A percentile compares a stretch with the other conserved stretches of the same genome.
These are phyloP conservation scores for Bellardia bayeri DNA, from an alignment of 2,888 invertebrate genomes.

Conservation along the genomic window DNA sequence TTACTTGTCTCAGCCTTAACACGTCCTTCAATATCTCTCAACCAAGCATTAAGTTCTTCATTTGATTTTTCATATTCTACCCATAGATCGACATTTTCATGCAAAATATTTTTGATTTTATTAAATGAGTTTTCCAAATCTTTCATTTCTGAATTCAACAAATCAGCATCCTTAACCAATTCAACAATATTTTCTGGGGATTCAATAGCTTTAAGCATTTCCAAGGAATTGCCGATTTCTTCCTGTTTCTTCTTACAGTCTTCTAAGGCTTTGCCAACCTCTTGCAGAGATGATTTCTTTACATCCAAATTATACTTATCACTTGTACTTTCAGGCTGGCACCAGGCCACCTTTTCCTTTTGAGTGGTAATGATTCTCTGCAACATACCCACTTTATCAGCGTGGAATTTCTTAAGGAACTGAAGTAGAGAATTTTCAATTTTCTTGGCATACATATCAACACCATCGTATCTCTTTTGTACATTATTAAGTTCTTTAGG, in stretches of 20 bases:
- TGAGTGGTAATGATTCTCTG: conserved; percentile 92
- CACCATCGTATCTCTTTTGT: conserved; percentile 93
- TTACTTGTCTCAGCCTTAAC: conserved; percentile 90
- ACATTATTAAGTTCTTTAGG: conserved; percentile 93
- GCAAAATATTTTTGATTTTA: conserved; percentile 88
- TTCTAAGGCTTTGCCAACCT: conserved; percentile 89
- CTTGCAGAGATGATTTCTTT: conserved; percentile 91
- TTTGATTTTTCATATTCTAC: conserved; percentile 91
- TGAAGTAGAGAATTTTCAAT: conserved; percentile 91
- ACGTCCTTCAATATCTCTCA: conserved; percentile 91
- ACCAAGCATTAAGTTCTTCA: conserved; percentile 90
- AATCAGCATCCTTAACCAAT: conserved; percentile 89
- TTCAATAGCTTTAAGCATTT: conserved; percentile 90
- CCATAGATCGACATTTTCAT: conserved; percentile 91
- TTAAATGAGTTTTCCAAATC: conserved; percentile 88
- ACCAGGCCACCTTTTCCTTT: conserved; percentile 96
- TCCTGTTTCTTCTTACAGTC: conserved; percentile 89
- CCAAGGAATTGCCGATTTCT: conserved; percentile 89
- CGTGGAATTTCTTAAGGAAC: conserved; percentile 94
- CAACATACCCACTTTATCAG: conserved; percentile 92
- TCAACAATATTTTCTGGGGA: conserved; percentile 88
- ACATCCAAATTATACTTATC: conserved; percentile 97
- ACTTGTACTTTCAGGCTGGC: conserved; percentile 93
- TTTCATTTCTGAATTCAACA: conserved; percentile 89
- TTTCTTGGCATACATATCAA: conserved; percentile 91